phyloP scores from a whole-genome alignment of 2,888 invertebrate species.

The Baccha elongata region DNA sequence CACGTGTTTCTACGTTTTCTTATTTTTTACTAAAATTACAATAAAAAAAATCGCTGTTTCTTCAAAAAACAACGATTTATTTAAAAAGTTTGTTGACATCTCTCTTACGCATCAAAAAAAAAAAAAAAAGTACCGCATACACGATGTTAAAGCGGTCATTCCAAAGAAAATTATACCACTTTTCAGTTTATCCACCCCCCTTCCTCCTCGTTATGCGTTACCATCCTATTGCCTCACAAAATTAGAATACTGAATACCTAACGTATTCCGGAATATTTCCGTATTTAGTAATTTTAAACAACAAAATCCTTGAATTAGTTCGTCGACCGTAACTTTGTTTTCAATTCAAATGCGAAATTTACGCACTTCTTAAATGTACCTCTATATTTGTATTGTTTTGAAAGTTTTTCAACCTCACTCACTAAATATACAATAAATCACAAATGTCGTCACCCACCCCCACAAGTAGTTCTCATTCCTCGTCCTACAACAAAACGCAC shows the following conservation, averaged over 20 bases:
- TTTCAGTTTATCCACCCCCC: slow-evolving; percentile 8
- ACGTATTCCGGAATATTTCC: slow-evolving; percentile 46
- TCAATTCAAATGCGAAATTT: slow-evolving; percentile 65
- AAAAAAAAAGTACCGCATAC: neutral
- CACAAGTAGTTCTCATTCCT: too few relatives aligned
- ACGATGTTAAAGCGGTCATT: neutral
- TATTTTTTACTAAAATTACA: slow-evolving; percentile 37
- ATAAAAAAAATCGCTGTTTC: slow-evolving; percentile 18
- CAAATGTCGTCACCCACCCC: too few relatives aligned
- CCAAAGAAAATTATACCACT: neutral
- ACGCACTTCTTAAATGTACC: slow-evolving; percentile 41
- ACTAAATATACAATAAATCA: too few relatives aligned
- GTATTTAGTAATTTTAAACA: slow-evolving; percentile 6
- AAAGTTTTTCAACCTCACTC: neutral
- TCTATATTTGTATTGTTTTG: slow-evolving; percentile 21
- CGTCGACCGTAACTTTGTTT: slow-evolving; percentile 62
- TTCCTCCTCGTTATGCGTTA: neutral
- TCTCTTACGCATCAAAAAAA: slow-evolving; percentile 27
- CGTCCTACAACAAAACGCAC: too few relatives aligned
- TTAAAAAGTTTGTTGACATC: slow-evolving; percentile 57
- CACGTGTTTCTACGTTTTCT: slow-evolving; percentile 10
- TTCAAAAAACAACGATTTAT: slow-evolving; percentile 16
- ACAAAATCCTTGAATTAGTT: slow-evolving; percentile 68
- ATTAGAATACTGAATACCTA: slow-evolving; percentile 50
- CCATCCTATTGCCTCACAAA: neutral